Evolutionary conservation across 1,140 invertebrate species (phyloP), one percentile per base, ranked within the genome.

Genomic region (Bombus cullumanus): DNA sequence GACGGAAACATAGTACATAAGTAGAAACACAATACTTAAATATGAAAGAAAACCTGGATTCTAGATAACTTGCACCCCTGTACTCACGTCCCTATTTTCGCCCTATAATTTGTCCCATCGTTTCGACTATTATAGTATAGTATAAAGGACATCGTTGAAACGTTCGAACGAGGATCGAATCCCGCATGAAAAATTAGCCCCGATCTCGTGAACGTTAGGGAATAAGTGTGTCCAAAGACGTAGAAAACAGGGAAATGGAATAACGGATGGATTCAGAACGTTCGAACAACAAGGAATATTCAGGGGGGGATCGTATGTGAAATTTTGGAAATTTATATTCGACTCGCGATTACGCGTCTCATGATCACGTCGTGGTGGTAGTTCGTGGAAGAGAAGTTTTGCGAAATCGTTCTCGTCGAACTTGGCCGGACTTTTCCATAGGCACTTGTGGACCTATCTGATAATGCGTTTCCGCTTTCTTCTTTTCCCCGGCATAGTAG

Each of bases 301-400:
- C 75, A 69, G 9, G 22, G 22, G 22, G 69, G 53, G 13, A 66
- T 69, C 12, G 37, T 41, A 31, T n/a, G 66, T 25, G 64, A 37
- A 69, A 68, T 69, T 69, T 34, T 4, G 25, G 47, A 28, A 84
- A 84, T 84, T 84, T 78, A 79, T 84, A 84, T 84, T 84, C 82
- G 82, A 34, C 22, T 47, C 47, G 82, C 82, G 82, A 84, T 84
- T 79, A 59, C 37, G 75, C 66, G 64, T 84, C 75, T 71, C 74
- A 68, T 84, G 82, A 84, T 78, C 82, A 69, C 75, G 62, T 83
- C 64, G 37, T 57, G 37, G 47, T 13, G 47, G 34, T 28, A 37
- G 43, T 34, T 39, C 43, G 43, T 73, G 34, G 59, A 62, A 62
- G 59, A 68, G 68, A 71, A n/a, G 41, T 76, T 76, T 76, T 47